These are phyloP conservation scores for Clytia hemisphaerica DNA, from an alignment of 30 jellyfish, hydroid and myxozoan species.

Conservation along the genomic window DNA sequence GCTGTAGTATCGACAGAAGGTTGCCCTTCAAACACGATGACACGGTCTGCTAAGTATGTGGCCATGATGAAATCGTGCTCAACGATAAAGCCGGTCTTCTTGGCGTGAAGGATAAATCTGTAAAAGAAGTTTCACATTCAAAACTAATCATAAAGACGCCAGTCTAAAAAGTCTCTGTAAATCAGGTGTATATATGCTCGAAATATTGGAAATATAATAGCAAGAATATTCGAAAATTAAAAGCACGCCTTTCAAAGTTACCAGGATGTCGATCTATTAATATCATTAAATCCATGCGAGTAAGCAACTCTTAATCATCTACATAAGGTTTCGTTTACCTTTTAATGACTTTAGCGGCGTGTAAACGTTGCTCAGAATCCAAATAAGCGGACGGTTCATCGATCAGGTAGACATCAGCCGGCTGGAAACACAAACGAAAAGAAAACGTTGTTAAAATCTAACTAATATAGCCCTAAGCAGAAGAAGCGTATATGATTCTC, in stretches of 20 bases:
- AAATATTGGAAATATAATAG: too few relatives aligned
- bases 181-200: too few relatives aligned
- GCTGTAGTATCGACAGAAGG: slow-evolving; percentile 82
- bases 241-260: background rate
- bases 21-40: slow-evolving; percentile 89
- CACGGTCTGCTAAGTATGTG: slow-evolving; percentile 95
- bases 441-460: background rate
- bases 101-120: slow-evolving; percentile 91
- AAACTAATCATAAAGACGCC: too few relatives aligned
- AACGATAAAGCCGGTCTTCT: slow-evolving; percentile 96
- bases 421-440: slow-evolving; percentile 37
- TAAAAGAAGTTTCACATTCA: background rate
- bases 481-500: too few relatives aligned
- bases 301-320: background rate
- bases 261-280: background rate
- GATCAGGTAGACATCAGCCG: slow-evolving; percentile 92
- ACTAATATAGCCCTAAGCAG: too few relatives aligned
- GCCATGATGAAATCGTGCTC: slow-evolving; percentile 99
- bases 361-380: slow-evolving; percentile 99
- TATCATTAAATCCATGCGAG: background rate
- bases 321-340: slow-evolving; percentile 32
- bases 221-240: background rate
- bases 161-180: background rate
- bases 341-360: slow-evolving; percentile 97
- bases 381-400: slow-evolving; percentile 98